Base-by-base conservation (phyloP, 2,888 invertebrate species). In the Caenorhabditis wallacei region DNA sequence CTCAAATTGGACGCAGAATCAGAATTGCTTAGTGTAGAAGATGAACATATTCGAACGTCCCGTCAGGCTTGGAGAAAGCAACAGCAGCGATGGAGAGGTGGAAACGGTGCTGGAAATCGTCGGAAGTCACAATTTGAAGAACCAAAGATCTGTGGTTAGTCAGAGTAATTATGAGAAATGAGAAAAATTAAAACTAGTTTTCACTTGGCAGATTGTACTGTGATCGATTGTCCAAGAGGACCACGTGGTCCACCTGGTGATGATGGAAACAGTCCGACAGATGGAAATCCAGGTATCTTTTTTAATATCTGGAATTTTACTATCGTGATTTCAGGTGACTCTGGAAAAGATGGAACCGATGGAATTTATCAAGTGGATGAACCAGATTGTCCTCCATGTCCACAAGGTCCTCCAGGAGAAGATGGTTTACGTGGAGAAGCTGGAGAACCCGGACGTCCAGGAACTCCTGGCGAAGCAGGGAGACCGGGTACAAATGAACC, bases 291-390 rank as follows among this genome's bases (percentile, higher is more conserved):
- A 5, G 72, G 53, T 56, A 18, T 0, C 40, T 59, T 22, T 18
- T 35, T n/a, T 24, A 20, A 51, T 20, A 20, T 51, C 20, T 46
- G 18, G 35, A 24, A 54, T 35, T 37, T 37, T 16, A 22, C 11
- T 1, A 26, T 51, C 11, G 3, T 18, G 13, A 10, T 61, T 40
- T 3, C 10, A 75, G 82, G 86, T 22, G 75, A 83, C 13, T 70
- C 79, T 11, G 86, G 86, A 18, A 83, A 81, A 74, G 84, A 84
- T 11, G 86, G 86, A 30, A 75, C 81, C 0, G 86, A 86, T 56
- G 86, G 86, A 57, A 82, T 86, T 7, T 86, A 80, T 26, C 80
- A 84, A 70, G 83, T 84, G 3, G 86, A 86, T 48, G 83, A 84
- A 16, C 83, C 84, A 1, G 80, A 76, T 16, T 86, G 86, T 51